Evolutionary conservation across 23 tunicate species (phyloP), one percentile per base, ranked within the genome.

Genomic region (Trididemnum clinides): DNA sequence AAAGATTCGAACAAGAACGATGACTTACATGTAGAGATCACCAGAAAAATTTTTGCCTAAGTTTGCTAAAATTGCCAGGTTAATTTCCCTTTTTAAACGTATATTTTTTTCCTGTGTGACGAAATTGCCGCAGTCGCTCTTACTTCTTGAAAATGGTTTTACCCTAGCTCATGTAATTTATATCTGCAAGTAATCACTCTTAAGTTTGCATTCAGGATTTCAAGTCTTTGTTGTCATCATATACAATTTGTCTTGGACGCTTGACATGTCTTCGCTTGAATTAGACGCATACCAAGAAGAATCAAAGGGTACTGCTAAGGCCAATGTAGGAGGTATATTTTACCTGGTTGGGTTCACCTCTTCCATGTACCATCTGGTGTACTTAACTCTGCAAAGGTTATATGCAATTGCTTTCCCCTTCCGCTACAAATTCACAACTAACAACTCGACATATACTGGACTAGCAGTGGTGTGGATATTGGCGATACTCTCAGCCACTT

Each of bases 331-430:
- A 37, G 80, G 80, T 36, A 36, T 73, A 1, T 73, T 38, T 28
- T 73, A 19, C 57, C 4, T 73, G 25, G 57, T 73, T 23, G 57
- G 57, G 30, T 39, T 73, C 15, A 73, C 80, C 5, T 20, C 80
- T 5, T 73, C 80, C 12, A 36, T 73, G 57, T 73, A 73, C 25
- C 54, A 73, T 28, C 57, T 73, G 27, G 57, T 38, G 1, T 38
- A 36, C 25, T 29, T 73, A 2, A 36, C 80, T 2, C 1, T 29
- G 25, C 80, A 73, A 73, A 73, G 80, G 38, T 28, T 73, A 2
- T 73, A 73, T 28, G 80, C 80, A 6, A 73, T 73, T 5, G 80
- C 57, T 22, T 23, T 73, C 26, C 80, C 80, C 2, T 37, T 73
- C 27, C 57, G 57, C 3, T 73, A 73, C 57, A 73, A 73, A 73